Evolutionary conservation across 2,797 vertebrate genomes (phyloP).

Genomic region (Megalops cyprinoides): DNA sequence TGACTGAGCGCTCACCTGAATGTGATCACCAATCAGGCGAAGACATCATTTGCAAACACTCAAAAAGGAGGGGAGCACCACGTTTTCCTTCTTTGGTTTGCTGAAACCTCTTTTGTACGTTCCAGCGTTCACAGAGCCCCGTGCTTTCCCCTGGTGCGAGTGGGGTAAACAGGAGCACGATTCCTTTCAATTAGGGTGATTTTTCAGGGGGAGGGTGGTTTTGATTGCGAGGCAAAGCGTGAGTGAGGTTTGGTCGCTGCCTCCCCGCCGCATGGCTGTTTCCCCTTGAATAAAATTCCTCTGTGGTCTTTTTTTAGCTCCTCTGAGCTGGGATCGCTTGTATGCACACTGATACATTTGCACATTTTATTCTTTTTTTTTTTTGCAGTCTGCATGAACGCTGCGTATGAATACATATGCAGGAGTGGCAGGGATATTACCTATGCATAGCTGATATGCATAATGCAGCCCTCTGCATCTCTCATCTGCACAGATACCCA

Average conservation of each 20-base stretch:
- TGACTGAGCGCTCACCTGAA: no score
- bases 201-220: no score
- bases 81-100: no score
- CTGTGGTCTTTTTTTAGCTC: constrained; percentile 7
- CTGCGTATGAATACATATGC: constrained; percentile 75
- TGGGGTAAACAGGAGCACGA: no score
- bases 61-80: no score
- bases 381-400: constrained; percentile 69
- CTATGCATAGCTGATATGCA: constrained; percentile 75
- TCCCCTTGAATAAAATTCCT: not conserved
- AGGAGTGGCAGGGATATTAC: constrained; percentile 70
- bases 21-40: no score
- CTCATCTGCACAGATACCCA: constrained; percentile 67
- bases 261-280: no score
- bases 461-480: constrained; percentile 77
- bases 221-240: no score
- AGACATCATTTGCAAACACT: no score
- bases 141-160: constrained; percentile 59
- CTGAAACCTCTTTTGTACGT: no score
- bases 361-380: constrained; percentile 42
- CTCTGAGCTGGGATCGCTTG: constrained; percentile 26
- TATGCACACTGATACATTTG: constrained; percentile 18
- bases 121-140: no score
- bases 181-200: no score
- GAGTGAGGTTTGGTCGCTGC: not conserved